These are phyloP conservation scores for Tonatia bakeri DNA, from an alignment of 2,113 vertebrate genomes.

Conservation along the genomic window DNA sequence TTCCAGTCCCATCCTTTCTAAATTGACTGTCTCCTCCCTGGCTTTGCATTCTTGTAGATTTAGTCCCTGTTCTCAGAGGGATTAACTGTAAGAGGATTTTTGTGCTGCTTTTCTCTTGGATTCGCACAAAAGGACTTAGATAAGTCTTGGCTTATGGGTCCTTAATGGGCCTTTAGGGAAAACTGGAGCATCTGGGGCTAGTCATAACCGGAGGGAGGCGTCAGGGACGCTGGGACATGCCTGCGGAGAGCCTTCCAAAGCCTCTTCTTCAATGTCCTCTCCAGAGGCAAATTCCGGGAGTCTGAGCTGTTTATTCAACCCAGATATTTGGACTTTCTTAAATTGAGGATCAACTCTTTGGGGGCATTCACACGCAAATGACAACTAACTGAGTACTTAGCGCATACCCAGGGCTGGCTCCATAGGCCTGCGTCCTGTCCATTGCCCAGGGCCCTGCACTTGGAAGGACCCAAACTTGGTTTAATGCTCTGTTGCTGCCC, in stretches of 20 bases:
- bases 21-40: neutral
- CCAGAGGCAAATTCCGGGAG: neutral
- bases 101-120: slow-evolving; percentile 58
- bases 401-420: neutral
- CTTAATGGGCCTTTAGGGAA: slow-evolving; percentile 67
- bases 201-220: neutral
- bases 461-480: neutral
- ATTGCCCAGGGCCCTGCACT: neutral
- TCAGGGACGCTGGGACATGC: neutral
- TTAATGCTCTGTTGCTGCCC: neutral
- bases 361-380: neutral
- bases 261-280: neutral
- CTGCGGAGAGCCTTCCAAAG: neutral
- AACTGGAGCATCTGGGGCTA: slow-evolving; percentile 37
- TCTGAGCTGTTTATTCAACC: neutral
- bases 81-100: slow-evolving; percentile 74
- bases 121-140: slow-evolving; percentile 66
- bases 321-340: slow-evolving; percentile 4
- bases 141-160: slow-evolving; percentile 67
- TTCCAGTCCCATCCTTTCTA: neutral
- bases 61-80: slow-evolving; percentile 64
- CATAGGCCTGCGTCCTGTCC: neutral
- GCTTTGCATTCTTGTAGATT: slow-evolving; percentile 29
- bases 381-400: neutral
- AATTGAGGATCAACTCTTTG: neutral